phyloP scores from a whole-genome alignment of 2,888 invertebrate genomes.

The Elmis aenea region DNA sequence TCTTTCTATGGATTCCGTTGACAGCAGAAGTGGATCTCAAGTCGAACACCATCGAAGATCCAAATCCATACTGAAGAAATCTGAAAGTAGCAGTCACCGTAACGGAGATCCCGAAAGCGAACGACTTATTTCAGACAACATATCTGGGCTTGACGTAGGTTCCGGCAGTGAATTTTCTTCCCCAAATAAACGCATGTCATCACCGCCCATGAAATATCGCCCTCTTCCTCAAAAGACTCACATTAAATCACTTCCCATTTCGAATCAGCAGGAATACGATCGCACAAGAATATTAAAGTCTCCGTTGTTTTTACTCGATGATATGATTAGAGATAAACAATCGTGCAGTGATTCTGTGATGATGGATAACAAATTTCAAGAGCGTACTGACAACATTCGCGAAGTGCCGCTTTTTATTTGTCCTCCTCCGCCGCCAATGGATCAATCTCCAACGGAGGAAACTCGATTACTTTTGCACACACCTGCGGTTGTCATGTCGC shows the following conservation, averaged over 20 bases:
- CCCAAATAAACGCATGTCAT: slow-evolving; percentile 40
- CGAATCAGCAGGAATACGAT: slow-evolving; percentile 32
- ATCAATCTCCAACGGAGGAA: slow-evolving; percentile 51
- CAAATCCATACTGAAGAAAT: slow-evolving; percentile 74
- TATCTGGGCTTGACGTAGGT: slow-evolving; percentile 54
- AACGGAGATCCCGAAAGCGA: slow-evolving; percentile 68
- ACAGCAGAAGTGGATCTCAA: slow-evolving; percentile 55
- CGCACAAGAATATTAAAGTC: slow-evolving; percentile 40
- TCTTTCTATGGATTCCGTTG: slow-evolving; percentile 65
- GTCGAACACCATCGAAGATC: slow-evolving; percentile 63
- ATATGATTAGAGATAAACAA: slow-evolving; percentile 40
- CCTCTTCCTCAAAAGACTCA: slow-evolving; percentile 31
- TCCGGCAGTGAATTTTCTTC: slow-evolving; percentile 42
- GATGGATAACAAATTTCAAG: slow-evolving; percentile 41
- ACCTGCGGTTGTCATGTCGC: slow-evolving; percentile 19
- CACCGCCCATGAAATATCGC: slow-evolving; percentile 35
- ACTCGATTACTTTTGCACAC: slow-evolving; percentile 43
- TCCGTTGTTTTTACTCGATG: slow-evolving; percentile 46
- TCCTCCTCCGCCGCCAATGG: slow-evolving; percentile 52
- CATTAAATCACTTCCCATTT: slow-evolving; percentile 21
- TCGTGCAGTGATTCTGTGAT: slow-evolving; percentile 26
- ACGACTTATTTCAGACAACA: slow-evolving; percentile 63
- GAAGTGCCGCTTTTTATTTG: slow-evolving; percentile 50
- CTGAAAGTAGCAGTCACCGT: slow-evolving; percentile 53
- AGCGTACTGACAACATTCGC: slow-evolving; percentile 30